Evolutionary conservation across 2,797 vertebrate species (phyloP), one percentile per base, ranked within the genome.

Genomic region (Setipinna tenuifilis): DNA sequence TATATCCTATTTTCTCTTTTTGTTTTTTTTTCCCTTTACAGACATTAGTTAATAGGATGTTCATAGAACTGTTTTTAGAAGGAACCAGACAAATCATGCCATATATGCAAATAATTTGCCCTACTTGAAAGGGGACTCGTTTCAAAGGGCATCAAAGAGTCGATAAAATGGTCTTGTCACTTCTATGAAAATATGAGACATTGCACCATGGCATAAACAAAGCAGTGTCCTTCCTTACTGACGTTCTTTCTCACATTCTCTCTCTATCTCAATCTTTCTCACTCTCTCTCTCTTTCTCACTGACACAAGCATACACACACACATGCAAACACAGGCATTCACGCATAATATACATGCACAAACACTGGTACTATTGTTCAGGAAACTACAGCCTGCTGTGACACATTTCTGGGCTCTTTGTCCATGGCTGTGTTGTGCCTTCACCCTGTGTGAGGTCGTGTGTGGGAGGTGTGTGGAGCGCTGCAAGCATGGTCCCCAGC

Each of bases 311-410:
- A 68, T 6, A 68, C 23, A 68, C 62, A 68, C 62, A 71, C 14
- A 10, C 94, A 93, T 95, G 91, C 58, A 59, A 59, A 59, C 58
- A 59, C 17, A 19, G 58, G 58, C 58, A 59, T 21, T 59, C 58
- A 59, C 85, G 46, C 85, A 78, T 62, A 75, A 83, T 84, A 82
- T 88, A 86, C 94, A 93, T 93, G 93, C 92, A 93, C 92, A 93
- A 91, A 95, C 95, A 95, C 93, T 93, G 93, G 93, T 89, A 90
- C 92, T 93, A 94, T 96, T 95, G 95, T 95, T 92, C 92, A 91
- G 92, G 92, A 90, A 83, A 89, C 92, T 92, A 81, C 88, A 89
- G 92, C 84, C 89, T 81, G 91, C 92, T 93, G 92, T 89, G 86
- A 93, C 92, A 94, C 94, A 91, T 94, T 93, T 94, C 89, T 91